Evolutionary conservation across 64 coral and sea anemone species (phyloP), one percentile per base, ranked within the genome.

Genomic region (Actinia tenebrosa): DNA sequence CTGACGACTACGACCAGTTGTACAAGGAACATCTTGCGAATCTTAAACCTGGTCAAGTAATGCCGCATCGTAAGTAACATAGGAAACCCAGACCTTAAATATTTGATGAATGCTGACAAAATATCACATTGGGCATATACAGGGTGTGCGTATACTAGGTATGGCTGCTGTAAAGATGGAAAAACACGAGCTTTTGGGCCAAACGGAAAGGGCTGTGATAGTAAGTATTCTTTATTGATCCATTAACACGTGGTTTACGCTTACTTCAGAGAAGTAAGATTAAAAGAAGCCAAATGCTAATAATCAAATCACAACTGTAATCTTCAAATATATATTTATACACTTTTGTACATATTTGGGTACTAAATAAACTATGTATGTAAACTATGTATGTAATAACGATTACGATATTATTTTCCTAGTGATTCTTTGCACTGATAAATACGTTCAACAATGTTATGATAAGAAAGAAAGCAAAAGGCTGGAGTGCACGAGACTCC

Each of bases 131-230:
- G n/a, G 1, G 10, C 10, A 11, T 42, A 13, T 75, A 37, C 26
- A 75, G 69, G 10, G 42, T 75, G 69, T 75, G 69, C 69, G 7
- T 75, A 75, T 16, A 30, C 69, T 75, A 75, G 11, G 42, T 10
- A 75, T 75, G 69, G 69, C 27, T 75, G 69, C 69, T 75, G 69
- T 43, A 75, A 75, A 42, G 69, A 75, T 75, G 69, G 69, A 10
- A 75, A 75, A 42, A 75, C 69, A 42, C 26, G 26, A 30, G 69
- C 69, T 75, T 11, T 3, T 30, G 69, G 69, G 15, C 69, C 69
- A 75, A 75, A 26, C 37, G 26, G 69, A 75, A 9, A 30, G 25
- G 23, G 69, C 13, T 75, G 69, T 75, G 22, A 75, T 75, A 7
- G 69, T 75, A 75, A 75, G 69, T 75, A 42, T 14, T 37, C 25